A percentile compares a stretch with the other conserved stretches of the same genome.
These are phyloP conservation scores for Hydroisotoma schaefferi DNA, from an alignment of 2,888 invertebrate species.

Conservation along the genomic window DNA sequence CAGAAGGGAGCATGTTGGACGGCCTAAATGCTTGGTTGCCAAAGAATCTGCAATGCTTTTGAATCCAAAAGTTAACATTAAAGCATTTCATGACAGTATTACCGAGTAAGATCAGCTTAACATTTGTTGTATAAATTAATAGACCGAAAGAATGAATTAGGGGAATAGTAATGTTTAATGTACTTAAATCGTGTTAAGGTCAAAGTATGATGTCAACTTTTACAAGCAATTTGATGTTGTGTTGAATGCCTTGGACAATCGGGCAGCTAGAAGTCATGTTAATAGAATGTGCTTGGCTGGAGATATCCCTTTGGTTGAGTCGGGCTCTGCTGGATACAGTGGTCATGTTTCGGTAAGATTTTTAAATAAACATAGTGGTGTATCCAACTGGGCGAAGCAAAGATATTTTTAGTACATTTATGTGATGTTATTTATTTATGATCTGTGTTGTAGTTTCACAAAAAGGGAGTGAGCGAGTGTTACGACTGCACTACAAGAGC, in stretches of 20 bases:
- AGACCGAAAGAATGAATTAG: constrained; percentile 3
- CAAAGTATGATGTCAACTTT: constrained; percentile 83
- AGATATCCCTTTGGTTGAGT: constrained; percentile 89
- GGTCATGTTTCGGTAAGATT: constrained; percentile 68
- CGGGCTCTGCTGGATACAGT: constrained; percentile 94
- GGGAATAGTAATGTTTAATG: constrained; percentile 3
- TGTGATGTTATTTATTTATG: constrained; percentile 11
- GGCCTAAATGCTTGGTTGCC: constrained; percentile 91
- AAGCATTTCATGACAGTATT: constrained; percentile 88
- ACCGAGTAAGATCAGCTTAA: constrained; percentile 65
- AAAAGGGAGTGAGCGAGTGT: constrained; percentile 85
- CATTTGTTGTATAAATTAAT: constrained; percentile 29
- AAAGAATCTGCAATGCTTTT: constrained; percentile 81
- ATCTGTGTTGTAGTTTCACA: constrained; percentile 62
- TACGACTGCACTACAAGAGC: constrained; percentile 95
- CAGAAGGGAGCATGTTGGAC: constrained; percentile 95
- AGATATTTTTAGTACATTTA: background rate
- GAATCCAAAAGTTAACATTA: constrained; percentile 82
- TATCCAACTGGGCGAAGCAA: background rate
- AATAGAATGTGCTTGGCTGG: constrained; percentile 98
- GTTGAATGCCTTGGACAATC: constrained; percentile 94
- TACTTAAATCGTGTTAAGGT: constrained; percentile 58
- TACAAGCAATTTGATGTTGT: constrained; percentile 89
- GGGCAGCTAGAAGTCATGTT: constrained; percentile 94
- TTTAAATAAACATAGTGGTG: constrained; percentile 40